Base-by-base conservation (phyloP, 2,113 vertebrate species). In the Atrichornis clamosus region DNA sequence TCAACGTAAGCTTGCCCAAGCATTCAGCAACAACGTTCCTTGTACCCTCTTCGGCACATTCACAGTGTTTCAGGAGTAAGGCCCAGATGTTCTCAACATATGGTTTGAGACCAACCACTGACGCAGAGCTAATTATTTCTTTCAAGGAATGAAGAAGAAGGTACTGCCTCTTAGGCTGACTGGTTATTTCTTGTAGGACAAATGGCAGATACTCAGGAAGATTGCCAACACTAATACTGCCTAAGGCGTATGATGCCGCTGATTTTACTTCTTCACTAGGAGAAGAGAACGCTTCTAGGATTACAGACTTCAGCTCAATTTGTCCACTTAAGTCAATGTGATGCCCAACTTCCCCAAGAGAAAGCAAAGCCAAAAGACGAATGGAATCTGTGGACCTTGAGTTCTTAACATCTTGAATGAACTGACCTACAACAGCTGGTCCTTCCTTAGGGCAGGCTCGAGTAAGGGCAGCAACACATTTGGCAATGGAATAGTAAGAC, bases 401-500 rank as follows among this genome's bases (percentile, higher is more conserved):
- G 98, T 99, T 99, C 98, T 99, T 99, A 96, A 99, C 99, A 11
- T 99, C 99, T 97, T 99, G 99, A 96, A 99, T 99, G 97, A 99
- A 99, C 97, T 99, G 99, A 87, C 99, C 99, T 70, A 99, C 99
- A 41, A 99, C 99, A 11, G 99, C 99, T 0, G 99, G 99, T 13
- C 99, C 99, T 94, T 99, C 99, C 84, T 98, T 98, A 82, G 99
- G 99, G 93, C 99, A 99, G 65, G 99, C 99, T 84, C 99, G 97
- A 72, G 99, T 99, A 76, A 99, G 99, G 47, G 99, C 99, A 27
- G 99, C 99, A 55, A 99, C 99, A 84, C 99, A 99, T 96, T 99
- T 99, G 95, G 99, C 99, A 97, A 99, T 99, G 96, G 99, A 99
- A 98, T 99, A 99, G 77, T 99, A 99, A 42, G 99, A 99, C 97